A percentile compares a stretch with the other conserved stretches of the same genome.
Conservation (phyloP, 2,888 invertebrate genomes). For the Leucophenga maculata region DNA sequence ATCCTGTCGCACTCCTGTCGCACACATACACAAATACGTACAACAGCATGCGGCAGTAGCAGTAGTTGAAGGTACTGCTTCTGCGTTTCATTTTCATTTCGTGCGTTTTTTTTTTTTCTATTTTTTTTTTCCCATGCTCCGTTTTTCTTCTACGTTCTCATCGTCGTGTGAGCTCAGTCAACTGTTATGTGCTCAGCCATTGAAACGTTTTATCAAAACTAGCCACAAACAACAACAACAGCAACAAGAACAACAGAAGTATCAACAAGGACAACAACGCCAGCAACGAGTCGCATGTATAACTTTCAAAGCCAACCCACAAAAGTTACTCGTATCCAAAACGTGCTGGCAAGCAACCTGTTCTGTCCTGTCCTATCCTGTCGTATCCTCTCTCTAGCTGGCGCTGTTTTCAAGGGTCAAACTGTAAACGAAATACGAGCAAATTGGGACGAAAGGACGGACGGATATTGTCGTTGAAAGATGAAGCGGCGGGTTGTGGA, state of each 20-base stretch:
- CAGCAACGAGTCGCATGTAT: constrained; percentile 45
- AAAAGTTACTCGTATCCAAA: constrained; percentile 9
- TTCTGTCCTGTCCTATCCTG: constrained; percentile 27
- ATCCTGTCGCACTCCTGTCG: constrained; percentile 35
- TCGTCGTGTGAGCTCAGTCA: constrained; percentile 52
- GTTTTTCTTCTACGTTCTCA: too few relatives aligned
- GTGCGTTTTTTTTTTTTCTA: not conserved
- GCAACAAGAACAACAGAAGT: constrained; percentile 21
- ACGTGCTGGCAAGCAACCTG: constrained; percentile 45
- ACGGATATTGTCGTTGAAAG: not conserved
- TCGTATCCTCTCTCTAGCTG: too few relatives aligned
- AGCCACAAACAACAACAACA: constrained; percentile 50
- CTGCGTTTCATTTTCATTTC: not conserved
- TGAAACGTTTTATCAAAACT: constrained; percentile 64
- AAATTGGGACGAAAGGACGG: constrained; percentile 37
- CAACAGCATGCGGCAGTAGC: not conserved
- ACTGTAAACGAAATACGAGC: constrained; percentile 62
- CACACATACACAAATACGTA: constrained; percentile 41
- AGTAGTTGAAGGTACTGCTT: not conserved
- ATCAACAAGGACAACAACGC: not conserved
- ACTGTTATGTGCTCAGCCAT: constrained; percentile 63
- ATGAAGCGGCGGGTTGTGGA: too few relatives aligned
- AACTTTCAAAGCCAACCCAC: constrained; percentile 46
- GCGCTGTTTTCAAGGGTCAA: constrained; percentile 55
- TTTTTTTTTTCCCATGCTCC: too few relatives aligned